These are phyloP conservation scores for Capromys pilorides DNA, from an alignment of 2,797 vertebrate genomes.

Conservation along the genomic window DNA sequence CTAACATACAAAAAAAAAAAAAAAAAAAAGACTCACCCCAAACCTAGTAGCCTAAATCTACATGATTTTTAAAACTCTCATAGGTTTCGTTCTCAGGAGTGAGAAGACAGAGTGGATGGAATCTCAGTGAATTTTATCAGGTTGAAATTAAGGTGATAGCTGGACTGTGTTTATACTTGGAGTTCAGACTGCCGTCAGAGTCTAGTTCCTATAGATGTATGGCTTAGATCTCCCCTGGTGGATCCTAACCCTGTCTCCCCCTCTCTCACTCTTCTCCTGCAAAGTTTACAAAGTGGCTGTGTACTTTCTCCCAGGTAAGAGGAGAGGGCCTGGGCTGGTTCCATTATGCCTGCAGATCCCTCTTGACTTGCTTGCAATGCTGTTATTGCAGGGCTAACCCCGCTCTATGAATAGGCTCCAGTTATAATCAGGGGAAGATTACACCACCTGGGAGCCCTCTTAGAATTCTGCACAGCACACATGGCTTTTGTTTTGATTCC, in stretches of 20 bases:
- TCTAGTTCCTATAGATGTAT: neutral
- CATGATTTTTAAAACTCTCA: neutral
- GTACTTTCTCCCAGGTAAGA: neutral
- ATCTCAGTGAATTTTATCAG: neutral
- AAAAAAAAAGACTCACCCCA: neutral
- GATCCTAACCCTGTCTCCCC: neutral
- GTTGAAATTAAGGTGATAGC: neutral
- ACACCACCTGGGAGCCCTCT: neutral
- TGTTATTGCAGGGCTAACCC: neutral
- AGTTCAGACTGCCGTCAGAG: neutral
- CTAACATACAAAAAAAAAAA: too few relatives aligned
- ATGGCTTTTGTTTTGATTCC: neutral
- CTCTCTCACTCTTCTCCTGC: too few relatives aligned
- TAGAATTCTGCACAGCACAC: neutral
- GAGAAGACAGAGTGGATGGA: accelerated
- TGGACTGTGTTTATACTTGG: neutral
- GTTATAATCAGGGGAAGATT: neutral
- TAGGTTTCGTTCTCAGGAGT: neutral
- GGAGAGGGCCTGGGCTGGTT: neutral
- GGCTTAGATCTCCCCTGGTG: neutral
- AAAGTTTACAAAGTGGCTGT: neutral
- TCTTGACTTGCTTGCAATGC: neutral
- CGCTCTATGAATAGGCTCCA: neutral
- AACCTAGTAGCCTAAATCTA: neutral
- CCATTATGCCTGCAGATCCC: neutral